phyloP scores from a whole-genome alignment of 2,797 vertebrate genomes.

The Uromys caudimaculatus region DNA sequence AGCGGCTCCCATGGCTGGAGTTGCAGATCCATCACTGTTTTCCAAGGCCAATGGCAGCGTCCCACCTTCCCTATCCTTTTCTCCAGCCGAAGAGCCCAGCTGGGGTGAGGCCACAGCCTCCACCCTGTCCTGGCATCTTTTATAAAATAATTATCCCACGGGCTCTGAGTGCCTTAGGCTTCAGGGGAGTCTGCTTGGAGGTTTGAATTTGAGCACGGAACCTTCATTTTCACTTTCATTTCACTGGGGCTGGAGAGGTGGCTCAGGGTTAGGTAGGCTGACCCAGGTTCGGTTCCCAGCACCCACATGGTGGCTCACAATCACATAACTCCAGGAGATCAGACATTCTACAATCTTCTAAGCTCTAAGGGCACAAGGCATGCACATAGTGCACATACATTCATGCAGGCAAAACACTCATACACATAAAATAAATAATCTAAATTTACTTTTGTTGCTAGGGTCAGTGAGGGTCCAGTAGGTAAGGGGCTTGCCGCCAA shows the following conservation, averaged over 20 bases:
- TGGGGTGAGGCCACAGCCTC: neutral
- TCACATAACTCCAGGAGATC: neutral
- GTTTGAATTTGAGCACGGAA: neutral
- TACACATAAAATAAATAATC: neutral
- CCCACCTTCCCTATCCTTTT: neutral
- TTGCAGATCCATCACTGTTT: neutral
- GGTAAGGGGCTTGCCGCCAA: neutral
- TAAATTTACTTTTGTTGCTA: neutral
- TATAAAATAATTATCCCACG: neutral
- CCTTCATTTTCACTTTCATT: neutral
- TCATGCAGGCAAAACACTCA: neutral
- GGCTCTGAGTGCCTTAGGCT: neutral
- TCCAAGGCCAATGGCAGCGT: neutral
- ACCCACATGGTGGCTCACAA: neutral
- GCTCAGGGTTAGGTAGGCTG: neutral
- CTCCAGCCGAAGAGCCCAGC: conserved; percentile 56
- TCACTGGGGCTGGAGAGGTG: neutral
- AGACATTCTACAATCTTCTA: neutral
- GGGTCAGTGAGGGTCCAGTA: too few species aligned
- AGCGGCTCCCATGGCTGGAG: neutral
- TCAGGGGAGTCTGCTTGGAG: neutral
- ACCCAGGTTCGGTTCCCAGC: neutral
- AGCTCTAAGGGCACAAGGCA: neutral
- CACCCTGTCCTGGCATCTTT: neutral
- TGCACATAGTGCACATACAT: neutral